These are phyloP conservation scores for Harmothoe impar DNA, from an alignment of 2,888 invertebrate genomes.

Conservation along the genomic window DNA sequence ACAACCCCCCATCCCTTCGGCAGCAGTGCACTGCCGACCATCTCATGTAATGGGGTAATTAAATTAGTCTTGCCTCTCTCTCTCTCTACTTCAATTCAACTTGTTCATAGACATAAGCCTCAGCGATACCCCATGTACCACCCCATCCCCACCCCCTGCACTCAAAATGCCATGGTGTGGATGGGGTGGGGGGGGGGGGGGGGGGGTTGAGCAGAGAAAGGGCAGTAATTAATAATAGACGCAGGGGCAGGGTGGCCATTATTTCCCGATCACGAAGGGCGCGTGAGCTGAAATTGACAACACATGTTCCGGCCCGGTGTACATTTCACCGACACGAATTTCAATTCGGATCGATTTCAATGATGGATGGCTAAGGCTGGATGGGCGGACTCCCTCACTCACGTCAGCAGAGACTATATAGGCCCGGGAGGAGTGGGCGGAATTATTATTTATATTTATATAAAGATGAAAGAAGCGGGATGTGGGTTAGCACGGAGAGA, in stretches of 20 bases:
- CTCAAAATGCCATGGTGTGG: background rate
- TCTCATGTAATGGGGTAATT: conserved; percentile 35
- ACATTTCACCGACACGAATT: conserved; percentile 39
- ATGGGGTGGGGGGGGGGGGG: background rate
- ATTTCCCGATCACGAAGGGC: conserved; percentile 16
- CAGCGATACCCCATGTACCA: background rate
- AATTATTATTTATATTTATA: conserved; percentile 10
- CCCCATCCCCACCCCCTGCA: background rate
- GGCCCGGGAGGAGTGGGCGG: background rate
- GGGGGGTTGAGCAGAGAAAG: background rate
- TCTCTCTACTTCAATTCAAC: conserved; percentile 20
- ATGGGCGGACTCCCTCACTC: too few species aligned
- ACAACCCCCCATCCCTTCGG: background rate
- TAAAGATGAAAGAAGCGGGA: background rate
- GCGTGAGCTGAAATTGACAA: conserved; percentile 34
- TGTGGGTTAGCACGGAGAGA: too few species aligned
- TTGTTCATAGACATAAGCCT: conserved; percentile 8
- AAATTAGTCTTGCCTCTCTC: conserved; percentile 13
- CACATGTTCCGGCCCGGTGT: conserved; percentile 36
- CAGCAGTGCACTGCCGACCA: background rate
- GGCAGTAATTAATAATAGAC: conserved; percentile 10
- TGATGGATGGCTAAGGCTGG: background rate
- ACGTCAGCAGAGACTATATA: background rate
- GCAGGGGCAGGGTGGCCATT: background rate
- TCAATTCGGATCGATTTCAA: conserved; percentile 37